Evolutionary conservation across 2,888 invertebrate genomes (phyloP).

Genomic region (Drosophila acutilabella): DNA sequence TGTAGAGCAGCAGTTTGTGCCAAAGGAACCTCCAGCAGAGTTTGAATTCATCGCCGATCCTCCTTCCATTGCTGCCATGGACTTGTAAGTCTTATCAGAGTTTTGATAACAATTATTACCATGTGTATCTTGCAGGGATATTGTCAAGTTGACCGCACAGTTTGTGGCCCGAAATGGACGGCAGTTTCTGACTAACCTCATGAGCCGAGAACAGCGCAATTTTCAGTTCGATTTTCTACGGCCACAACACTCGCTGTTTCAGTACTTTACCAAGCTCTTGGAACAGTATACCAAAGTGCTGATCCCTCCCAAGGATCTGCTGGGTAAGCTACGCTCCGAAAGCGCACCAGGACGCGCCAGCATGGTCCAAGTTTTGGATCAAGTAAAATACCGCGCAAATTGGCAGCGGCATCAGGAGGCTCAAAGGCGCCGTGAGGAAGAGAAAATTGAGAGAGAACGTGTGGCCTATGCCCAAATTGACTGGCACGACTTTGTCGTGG

Average conservation of each 20-base stretch:
- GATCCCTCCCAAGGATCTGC: slow-evolving; percentile 96
- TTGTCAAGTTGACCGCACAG: slow-evolving; percentile 98
- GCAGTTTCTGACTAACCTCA: slow-evolving; percentile 98
- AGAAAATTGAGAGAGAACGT: slow-evolving; percentile 97
- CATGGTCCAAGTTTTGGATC: slow-evolving; percentile 90
- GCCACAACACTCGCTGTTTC: slow-evolving; percentile 99
- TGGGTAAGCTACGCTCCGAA: slow-evolving; percentile 92
- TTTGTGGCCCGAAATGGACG: slow-evolving; percentile 99
- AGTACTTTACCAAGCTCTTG: slow-evolving; percentile 98
- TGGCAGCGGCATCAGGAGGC: slow-evolving; percentile 98
- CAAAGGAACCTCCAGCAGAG: slow-evolving; percentile 95
- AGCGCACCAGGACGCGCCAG: slow-evolving; percentile 87
- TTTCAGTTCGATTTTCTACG: slow-evolving; percentile 99
- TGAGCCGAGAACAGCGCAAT: slow-evolving; percentile 99
- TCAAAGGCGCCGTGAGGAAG: slow-evolving; percentile 96
- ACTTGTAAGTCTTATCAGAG: slow-evolving; percentile 88
- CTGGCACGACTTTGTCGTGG: slow-evolving; percentile 99
- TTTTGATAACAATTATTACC: not conserved
- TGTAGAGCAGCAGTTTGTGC: slow-evolving; percentile 93
- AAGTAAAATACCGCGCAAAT: slow-evolving; percentile 96
- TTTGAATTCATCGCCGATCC: slow-evolving; percentile 99
- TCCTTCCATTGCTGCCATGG: slow-evolving; percentile 98
- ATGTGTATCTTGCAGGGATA: slow-evolving; percentile 88
- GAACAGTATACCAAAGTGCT: slow-evolving; percentile 99
- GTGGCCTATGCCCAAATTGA: slow-evolving; percentile 98